Conservation (phyloP, 2,113 vertebrate genomes). For the Aplodontia rufa region DNA sequence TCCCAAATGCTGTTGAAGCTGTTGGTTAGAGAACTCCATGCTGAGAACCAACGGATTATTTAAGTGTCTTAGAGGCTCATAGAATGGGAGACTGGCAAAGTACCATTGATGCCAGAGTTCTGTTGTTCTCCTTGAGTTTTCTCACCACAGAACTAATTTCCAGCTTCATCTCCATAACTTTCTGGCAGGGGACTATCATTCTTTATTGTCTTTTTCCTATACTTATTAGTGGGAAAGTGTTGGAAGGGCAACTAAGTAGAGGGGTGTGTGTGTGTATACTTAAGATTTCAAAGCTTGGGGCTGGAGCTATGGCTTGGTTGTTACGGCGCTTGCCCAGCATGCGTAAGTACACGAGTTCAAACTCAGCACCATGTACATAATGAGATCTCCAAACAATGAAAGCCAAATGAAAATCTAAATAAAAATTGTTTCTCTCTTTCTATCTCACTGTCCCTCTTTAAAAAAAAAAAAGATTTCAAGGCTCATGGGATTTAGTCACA, state of each 20-base stretch:
- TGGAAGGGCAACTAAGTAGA: neutral
- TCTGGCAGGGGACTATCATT: neutral
- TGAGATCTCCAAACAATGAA: too few species aligned
- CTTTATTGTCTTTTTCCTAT: neutral
- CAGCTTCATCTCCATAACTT: neutral
- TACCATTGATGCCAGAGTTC: neutral
- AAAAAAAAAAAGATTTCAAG: too few species aligned
- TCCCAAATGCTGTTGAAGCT: neutral
- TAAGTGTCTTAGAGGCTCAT: neutral
- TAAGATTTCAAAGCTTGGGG: neutral
- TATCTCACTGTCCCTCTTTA: too few species aligned
- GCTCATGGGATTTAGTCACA: neutral
- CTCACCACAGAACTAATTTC: neutral
- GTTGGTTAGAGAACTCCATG: neutral
- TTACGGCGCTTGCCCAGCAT: too few species aligned
- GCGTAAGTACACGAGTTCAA: too few species aligned
- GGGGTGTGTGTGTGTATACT: neutral
- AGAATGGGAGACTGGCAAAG: neutral
- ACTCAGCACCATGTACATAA: too few species aligned
- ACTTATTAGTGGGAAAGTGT: neutral
- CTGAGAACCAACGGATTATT: neutral
- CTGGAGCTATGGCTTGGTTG: too few species aligned
- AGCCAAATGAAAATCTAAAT: too few species aligned
- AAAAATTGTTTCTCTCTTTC: too few species aligned
- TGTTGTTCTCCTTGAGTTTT: neutral